These are phyloP conservation scores for Chymomyza procnemis DNA, from an alignment of 2,888 invertebrate species.

Conservation along the genomic window DNA sequence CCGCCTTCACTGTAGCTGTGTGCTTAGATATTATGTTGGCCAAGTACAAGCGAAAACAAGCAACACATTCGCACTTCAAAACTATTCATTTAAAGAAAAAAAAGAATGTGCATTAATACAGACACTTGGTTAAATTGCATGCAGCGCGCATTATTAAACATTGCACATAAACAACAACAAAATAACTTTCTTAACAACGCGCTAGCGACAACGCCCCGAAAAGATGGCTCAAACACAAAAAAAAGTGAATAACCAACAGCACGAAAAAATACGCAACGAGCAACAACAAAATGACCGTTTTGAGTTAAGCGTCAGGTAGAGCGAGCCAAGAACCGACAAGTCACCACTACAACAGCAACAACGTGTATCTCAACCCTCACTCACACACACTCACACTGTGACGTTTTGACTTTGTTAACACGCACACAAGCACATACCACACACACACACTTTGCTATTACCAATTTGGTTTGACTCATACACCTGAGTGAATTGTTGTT, in stretches of 20 bases:
- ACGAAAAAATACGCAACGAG: slow-evolving; percentile 40
- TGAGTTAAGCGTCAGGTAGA: slow-evolving; percentile 52
- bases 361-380: not conserved
- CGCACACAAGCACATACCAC: slow-evolving; percentile 15
- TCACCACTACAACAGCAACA: too few species aligned
- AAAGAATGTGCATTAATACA: slow-evolving; percentile 11
- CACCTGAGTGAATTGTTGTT: slow-evolving; percentile 50
- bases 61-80: slow-evolving; percentile 8
- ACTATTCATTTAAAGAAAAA: slow-evolving; percentile 4
- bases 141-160: not conserved
- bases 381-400: slow-evolving; percentile 16
- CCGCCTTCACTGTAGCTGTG: not conserved
- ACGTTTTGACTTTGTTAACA: slow-evolving; percentile 45
- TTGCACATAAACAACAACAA: not conserved
- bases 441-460: slow-evolving; percentile 44
- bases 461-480: slow-evolving; percentile 50
- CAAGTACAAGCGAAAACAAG: not conserved
- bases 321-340: slow-evolving; percentile 18
- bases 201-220: slow-evolving; percentile 65
- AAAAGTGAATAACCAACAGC: slow-evolving; percentile 1
- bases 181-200: slow-evolving; percentile 19
- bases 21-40: not conserved
- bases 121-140: not conserved
- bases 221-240: slow-evolving; percentile 23
- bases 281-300: slow-evolving; percentile 66